phyloP scores from a whole-genome alignment of 2,113 vertebrate species.

The Semicossyphus pulcher region DNA sequence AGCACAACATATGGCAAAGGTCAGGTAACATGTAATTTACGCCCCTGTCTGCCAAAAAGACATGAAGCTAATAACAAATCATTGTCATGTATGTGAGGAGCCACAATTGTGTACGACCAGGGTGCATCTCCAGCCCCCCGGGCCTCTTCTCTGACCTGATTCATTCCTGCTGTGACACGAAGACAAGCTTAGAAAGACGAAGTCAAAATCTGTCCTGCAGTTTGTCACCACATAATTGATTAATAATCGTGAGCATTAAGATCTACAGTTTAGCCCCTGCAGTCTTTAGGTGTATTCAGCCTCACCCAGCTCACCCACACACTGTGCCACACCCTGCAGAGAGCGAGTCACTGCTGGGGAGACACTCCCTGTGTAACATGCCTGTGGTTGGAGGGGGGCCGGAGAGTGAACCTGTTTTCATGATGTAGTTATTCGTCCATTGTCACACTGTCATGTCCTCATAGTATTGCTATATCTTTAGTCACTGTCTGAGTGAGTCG shows the following conservation, averaged over 20 bases:
- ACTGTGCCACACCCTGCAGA: slow-evolving; percentile 55
- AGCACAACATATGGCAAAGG: neutral
- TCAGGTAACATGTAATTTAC: slow-evolving; percentile 7
- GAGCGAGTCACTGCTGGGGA: slow-evolving; percentile 49
- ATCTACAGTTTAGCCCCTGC: slow-evolving; percentile 17
- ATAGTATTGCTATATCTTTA: slow-evolving; percentile 31
- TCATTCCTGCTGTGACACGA: slow-evolving; percentile 65
- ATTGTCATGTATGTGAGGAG: slow-evolving; percentile 35
- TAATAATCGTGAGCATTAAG: slow-evolving; percentile 10
- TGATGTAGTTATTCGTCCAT: slow-evolving; percentile 41
- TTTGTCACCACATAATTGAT: slow-evolving; percentile 16
- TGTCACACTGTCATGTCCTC: slow-evolving; percentile 20
- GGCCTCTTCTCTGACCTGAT: slow-evolving; percentile 65
- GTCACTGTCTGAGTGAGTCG: slow-evolving; percentile 7
- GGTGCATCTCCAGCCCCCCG: slow-evolving; percentile 56
- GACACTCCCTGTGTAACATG: slow-evolving; percentile 68
- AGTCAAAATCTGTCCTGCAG: slow-evolving; percentile 12
- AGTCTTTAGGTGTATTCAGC: slow-evolving; percentile 53
- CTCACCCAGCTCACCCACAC: slow-evolving; percentile 29
- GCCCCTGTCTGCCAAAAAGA: slow-evolving; percentile 18
- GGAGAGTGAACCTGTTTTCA: slow-evolving; percentile 16
- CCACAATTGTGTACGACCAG: slow-evolving; percentile 43
- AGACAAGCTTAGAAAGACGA: slow-evolving; percentile 46
- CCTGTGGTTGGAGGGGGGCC: slow-evolving; percentile 12
- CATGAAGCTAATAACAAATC: slow-evolving; percentile 32